These are phyloP conservation scores for Xiphophorus couchianus DNA, from an alignment of 2,113 vertebrate genomes.

Conservation along the genomic window DNA sequence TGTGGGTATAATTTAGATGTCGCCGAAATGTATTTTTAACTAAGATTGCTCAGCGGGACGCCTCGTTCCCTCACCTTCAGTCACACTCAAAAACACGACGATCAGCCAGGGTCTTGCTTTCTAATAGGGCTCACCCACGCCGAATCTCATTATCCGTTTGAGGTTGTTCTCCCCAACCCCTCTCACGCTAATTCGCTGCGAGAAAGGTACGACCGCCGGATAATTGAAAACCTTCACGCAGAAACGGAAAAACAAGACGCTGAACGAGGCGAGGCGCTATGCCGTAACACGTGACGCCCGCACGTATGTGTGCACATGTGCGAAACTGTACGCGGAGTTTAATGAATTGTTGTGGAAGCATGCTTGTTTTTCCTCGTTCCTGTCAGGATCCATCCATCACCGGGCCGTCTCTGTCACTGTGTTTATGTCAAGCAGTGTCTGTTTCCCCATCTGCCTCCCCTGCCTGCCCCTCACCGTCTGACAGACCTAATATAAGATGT, in stretches of 20 bases:
- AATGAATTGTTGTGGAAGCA: slow-evolving; percentile 24
- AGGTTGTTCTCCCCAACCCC: slow-evolving; percentile 9
- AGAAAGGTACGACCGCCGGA: slow-evolving; percentile 32
- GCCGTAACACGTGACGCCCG: neutral
- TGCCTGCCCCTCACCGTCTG: slow-evolving; percentile 31
- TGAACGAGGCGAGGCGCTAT: slow-evolving; percentile 36
- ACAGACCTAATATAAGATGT: slow-evolving; percentile 70
- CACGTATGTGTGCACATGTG: neutral
- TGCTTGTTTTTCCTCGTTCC: neutral
- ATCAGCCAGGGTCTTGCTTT: slow-evolving; percentile 19
- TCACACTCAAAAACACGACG: slow-evolving; percentile 8
- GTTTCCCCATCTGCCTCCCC: neutral
- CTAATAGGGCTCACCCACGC: slow-evolving; percentile 20
- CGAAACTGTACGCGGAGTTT: neutral
- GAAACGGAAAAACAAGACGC: slow-evolving; percentile 38
- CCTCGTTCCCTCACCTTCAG: slow-evolving; percentile 5
- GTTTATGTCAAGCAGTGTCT: slow-evolving; percentile 33
- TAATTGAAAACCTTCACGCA: slow-evolving; percentile 66
- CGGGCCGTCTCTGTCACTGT: slow-evolving; percentile 3
- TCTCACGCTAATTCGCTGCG: slow-evolving; percentile 45
- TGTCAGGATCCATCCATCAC: slow-evolving; percentile 32
- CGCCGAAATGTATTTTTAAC: neutral
- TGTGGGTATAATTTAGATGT: neutral
- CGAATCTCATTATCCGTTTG: slow-evolving; percentile 57
- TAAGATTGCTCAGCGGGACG: neutral